Percentiles rank a stretch among this genome's conserved stretches.
Evolutionary conservation across 2,797 vertebrate genomes (phyloP).

Genomic region (Botia almorhae): DNA sequence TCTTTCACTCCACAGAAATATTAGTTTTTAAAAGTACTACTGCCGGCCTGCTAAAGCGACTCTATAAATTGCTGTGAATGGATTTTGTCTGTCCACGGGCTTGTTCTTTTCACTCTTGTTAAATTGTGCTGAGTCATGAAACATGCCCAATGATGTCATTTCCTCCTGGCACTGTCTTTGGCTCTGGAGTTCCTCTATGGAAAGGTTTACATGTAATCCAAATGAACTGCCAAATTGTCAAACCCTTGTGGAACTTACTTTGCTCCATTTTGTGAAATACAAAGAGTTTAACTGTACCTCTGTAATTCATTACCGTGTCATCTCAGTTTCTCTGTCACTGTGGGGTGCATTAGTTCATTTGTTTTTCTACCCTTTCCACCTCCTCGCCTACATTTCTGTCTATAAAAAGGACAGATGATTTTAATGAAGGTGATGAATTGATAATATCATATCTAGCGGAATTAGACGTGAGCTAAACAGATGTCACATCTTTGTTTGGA

Average conservation of each 20-base stretch:
- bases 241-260: slow-evolving; percentile 1
- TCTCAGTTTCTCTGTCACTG: background rate
- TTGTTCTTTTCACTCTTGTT: background rate
- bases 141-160: slow-evolving; percentile 21
- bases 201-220: slow-evolving; percentile 37
- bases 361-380: slow-evolving; percentile 2
- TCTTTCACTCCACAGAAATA: background rate
- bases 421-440: background rate
- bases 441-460: background rate
- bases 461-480: background rate
- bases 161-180: background rate
- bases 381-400: background rate
- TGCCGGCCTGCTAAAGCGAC: background rate
- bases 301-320: background rate
- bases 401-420: background rate
- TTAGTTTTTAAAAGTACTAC: background rate
- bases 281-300: background rate
- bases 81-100: background rate
- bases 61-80: background rate
- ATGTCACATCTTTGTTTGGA: background rate
- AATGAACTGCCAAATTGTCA: slow-evolving; percentile 24
- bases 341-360: background rate
- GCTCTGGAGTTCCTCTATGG: slow-evolving; percentile 30
- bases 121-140: slow-evolving; percentile 14
- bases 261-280: slow-evolving; percentile 8